Percentiles rank a stretch among this genome's conserved stretches.
Conservation (phyloP, 2,888 invertebrate species). For the Amorpha juglandis region DNA sequence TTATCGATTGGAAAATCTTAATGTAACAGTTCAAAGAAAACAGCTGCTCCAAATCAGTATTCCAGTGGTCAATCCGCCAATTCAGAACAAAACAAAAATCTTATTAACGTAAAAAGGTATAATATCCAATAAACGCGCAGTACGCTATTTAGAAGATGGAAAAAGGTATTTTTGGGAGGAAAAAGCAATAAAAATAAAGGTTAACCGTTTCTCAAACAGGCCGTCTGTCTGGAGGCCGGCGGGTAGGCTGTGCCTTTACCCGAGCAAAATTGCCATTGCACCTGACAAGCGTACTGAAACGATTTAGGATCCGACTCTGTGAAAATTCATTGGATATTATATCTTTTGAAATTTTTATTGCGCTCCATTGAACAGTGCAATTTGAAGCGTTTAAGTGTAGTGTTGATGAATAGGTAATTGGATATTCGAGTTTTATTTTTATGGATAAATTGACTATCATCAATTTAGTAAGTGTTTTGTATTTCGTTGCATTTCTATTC, state of each 20-base stretch:
- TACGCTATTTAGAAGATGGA: constrained; percentile 48
- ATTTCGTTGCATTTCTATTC: no score
- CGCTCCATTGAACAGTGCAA: neutral
- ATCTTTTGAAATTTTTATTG: constrained; percentile 17
- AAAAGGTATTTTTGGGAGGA: constrained; percentile 39
- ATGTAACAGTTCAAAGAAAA: no score
- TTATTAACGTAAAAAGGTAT: constrained; percentile 29
- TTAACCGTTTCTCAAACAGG: constrained; percentile 62
- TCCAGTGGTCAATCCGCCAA: neutral
- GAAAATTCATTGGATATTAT: constrained; percentile 38
- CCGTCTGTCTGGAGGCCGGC: constrained; percentile 51
- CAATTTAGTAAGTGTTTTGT: no score
- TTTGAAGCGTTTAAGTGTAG: neutral
- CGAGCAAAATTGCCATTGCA: constrained; percentile 65
- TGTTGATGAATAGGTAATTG: constrained; percentile 1
- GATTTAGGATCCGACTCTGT: constrained; percentile 42
- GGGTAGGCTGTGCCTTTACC: constrained; percentile 45
- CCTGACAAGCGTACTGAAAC: constrained; percentile 60
- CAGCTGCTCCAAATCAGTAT: neutral
- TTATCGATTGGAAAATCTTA: neutral
- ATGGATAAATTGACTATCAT: neutral
- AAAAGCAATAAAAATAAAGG: constrained; percentile 58
- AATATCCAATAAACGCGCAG: constrained; percentile 50
- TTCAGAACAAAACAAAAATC: constrained; percentile 33
- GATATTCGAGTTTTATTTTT: neutral